Conservation (phyloP, 1,140 invertebrate genomes). For the Cydia amplana region DNA sequence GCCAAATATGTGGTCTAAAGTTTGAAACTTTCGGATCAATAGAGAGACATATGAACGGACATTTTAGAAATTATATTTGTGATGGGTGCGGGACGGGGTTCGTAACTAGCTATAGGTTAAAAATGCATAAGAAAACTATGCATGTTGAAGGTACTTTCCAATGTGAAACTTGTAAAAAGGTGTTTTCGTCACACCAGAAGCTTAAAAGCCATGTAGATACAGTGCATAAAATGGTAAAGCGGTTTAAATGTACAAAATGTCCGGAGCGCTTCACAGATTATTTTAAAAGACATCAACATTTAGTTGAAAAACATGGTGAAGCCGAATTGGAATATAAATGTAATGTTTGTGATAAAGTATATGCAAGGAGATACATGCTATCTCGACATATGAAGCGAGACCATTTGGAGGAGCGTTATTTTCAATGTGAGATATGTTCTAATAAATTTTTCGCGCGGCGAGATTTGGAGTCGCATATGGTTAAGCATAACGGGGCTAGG, state of each 20-base stretch:
- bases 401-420: slow-evolving; percentile 55
- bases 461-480: slow-evolving; percentile 80
- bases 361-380: slow-evolving; percentile 44
- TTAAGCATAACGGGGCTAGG: slow-evolving; percentile 82
- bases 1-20: slow-evolving; percentile 48
- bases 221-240: slow-evolving; percentile 48
- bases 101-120: slow-evolving; percentile 51
- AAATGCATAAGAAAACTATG: slow-evolving; percentile 46
- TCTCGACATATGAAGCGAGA: slow-evolving; percentile 48
- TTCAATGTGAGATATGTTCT: slow-evolving; percentile 54
- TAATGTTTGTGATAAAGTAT: slow-evolving; percentile 52
- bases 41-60: slow-evolving; percentile 60
- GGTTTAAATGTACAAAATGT: slow-evolving; percentile 55
- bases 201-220: slow-evolving; percentile 53
- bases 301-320: slow-evolving; percentile 55
- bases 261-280: slow-evolving; percentile 54
- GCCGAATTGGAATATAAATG: slow-evolving; percentile 50
- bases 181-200: slow-evolving; percentile 47
- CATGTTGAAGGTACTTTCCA: slow-evolving; percentile 42
- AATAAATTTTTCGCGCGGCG: slow-evolving; percentile 52
- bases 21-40: slow-evolving; percentile 54
- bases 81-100: slow-evolving; percentile 56
- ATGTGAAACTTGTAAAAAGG: slow-evolving; percentile 52
- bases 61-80: slow-evolving; percentile 61
- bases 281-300: slow-evolving; percentile 53